Conservation (phyloP, 2,113 vertebrate genomes). For the Brachyistius frenatus region DNA sequence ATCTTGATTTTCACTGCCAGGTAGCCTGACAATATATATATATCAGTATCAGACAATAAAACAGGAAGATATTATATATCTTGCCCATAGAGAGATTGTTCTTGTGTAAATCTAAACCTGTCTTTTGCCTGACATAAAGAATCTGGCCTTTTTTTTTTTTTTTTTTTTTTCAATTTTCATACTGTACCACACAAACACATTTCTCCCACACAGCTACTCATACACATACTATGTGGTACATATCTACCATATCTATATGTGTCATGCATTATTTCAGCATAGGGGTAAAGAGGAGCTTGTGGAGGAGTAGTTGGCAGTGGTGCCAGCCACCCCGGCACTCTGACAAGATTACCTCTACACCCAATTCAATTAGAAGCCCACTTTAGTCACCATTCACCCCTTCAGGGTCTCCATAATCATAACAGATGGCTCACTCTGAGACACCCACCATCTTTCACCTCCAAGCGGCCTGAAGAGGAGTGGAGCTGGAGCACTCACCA, state of each 20-base stretch:
- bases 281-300: conserved; percentile 68
- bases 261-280: conserved; percentile 54
- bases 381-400: conserved; percentile 65
- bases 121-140: background rate
- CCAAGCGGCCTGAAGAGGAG: conserved; percentile 57
- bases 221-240: background rate
- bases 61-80: background rate
- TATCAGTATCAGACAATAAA: too few species aligned
- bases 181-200: background rate
- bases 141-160: background rate
- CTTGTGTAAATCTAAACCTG: conserved; percentile 1
- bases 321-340: conserved; percentile 57
- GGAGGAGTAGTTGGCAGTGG: conserved; percentile 66
- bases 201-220: background rate
- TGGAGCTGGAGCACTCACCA: conserved; percentile 40
- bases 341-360: conserved; percentile 75
- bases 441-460: conserved; percentile 69
- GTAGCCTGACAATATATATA: too few species aligned
- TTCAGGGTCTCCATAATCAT: conserved; percentile 73
- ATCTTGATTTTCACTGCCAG: too few species aligned
- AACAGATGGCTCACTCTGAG: conserved; percentile 74
- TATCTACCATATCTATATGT: conserved; percentile 21
- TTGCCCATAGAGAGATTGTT: background rate
- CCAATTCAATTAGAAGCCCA: conserved; percentile 77
- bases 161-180: background rate